Base-by-base conservation (phyloP, 2,888 invertebrate species). In the Lepidocyrtinus sp. region DNA sequence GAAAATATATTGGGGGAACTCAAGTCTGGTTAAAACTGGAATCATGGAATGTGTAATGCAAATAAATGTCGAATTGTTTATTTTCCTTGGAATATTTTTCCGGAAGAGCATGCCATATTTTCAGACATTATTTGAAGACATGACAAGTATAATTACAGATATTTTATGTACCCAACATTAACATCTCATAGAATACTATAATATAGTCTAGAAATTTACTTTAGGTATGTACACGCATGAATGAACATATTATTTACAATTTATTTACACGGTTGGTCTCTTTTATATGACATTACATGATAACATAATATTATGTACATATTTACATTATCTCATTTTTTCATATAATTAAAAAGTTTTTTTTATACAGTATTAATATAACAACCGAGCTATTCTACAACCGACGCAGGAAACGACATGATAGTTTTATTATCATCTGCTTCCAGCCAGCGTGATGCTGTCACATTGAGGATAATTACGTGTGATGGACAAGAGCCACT, bases 231-330 rank as follows among this genome's bases (percentile, higher is more conserved):
- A 36, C 36, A 36, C 12, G 5, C 36, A 36, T 36, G 36, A 36
- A 9, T 36, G 7, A 36, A 36, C 12, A 36, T 36, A 36, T 12
- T 9, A 36, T 55, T 59, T 72, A 25, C 36, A 63, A 21, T 46
- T n/a, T 64, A 3, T 50, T 50, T 64, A 73, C 73, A 73, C n/a
- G 65, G 75, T 75, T 75, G 75, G 75, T 75, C 75, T 75, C 68
- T 1, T 12, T 50, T 68, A 65, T 65, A 64, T n/a, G 12, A 36
- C 22, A 65, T 65, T 45, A 1, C 45, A 12, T 7, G 22, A 17
- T 65, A 67, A 7, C 5, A 19, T 21, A 21, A 22, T 26, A 1
- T 36, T n/a, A 70, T 59, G 1, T 50, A 59, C 36, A 15, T 17
- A 70, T n/a, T n/a, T n/a, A n/a, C n/a, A n/a, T n/a, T n/a, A n/a